Evolutionary conservation across 2,888 invertebrate genomes (phyloP), one percentile per base, ranked within the genome.

Genomic region (Calliopum simillimum): DNA sequence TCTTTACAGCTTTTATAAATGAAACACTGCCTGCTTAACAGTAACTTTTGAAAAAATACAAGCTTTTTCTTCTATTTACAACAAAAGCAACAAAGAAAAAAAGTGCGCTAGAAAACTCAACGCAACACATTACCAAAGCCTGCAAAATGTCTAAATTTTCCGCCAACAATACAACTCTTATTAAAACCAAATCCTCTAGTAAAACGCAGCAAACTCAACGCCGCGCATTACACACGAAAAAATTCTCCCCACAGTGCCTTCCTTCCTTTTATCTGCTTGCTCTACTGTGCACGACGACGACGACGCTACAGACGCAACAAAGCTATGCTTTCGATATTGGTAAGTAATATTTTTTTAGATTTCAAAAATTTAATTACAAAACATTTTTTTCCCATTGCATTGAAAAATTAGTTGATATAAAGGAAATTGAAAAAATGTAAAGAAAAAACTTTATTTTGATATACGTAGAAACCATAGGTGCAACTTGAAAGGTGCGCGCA

Each of bases 211-310:
- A 1, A 33, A 33, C 33, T 33, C 33, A 33, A 33, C 33, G 8
- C 33, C 5, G 8, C 1, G 33, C 33, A 8, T 33, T 33, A 33
- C 4, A 8, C 33, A 33, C 33, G 33, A 33, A 33, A 33, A 78
- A 81, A 82, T 77, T 83, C 82, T 82, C 84, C 83, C 82, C 78
- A 79, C 84, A 81, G 84, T 83, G 83, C 83, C 83, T 83, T 83
- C 81, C 83, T 80, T 73, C 71, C 72, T 75, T 51, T 71, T 75
- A 72, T 71, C 74, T 74, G 71, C 74, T 80, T 75, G 76, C 81
- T 74, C 73, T 81, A 73, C 75, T 82, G 73, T 76, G 81, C 80
- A 78, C 77, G 72, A 71, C 80, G 75, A 76, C 74, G 14, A n/a
- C 33, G 63, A 67, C 82, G 76, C 79, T 81, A 69, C 78, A 77